phyloP scores from a whole-genome alignment of 1,140 invertebrate species.

The Capitella teleta region DNA sequence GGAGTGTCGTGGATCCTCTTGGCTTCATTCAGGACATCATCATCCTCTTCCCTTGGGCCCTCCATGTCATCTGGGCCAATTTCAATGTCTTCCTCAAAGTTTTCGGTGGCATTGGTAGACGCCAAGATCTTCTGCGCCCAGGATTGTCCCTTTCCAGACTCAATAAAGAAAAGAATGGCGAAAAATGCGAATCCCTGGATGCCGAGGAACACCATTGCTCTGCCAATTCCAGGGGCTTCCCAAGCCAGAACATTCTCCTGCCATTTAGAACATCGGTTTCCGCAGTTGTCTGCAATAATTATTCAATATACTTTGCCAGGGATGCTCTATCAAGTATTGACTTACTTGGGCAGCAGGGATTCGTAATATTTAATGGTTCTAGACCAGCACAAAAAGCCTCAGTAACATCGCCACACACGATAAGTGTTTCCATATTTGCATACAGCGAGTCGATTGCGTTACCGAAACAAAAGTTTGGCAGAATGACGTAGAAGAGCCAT shows the following conservation, averaged over 20 bases:
- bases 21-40: background rate
- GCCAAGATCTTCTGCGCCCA: background rate
- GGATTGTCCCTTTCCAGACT: conserved; percentile 27
- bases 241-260: conserved; percentile 2
- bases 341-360: too few species aligned
- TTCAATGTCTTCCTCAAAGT: too few species aligned
- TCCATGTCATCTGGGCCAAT: too few species aligned
- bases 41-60: too few species aligned
- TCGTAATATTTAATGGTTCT: too few species aligned
- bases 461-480: conserved; percentile 34
- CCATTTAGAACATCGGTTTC: background rate
- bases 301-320: too few species aligned
- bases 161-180: conserved; percentile 43
- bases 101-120: background rate
- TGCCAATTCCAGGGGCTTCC: conserved; percentile 43
- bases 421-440: too few species aligned
- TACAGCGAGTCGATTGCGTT: too few species aligned
- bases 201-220: conserved; percentile 46
- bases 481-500: conserved; percentile 36
- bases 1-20: background rate
- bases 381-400: too few species aligned
- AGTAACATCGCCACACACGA: too few species aligned
- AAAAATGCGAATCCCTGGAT: conserved; percentile 47
- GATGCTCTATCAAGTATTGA: too few species aligned
- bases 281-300: conserved; percentile 10